Evolutionary conservation across 1,140 invertebrate species (phyloP).

Genomic region (Lethocerus indicus): DNA sequence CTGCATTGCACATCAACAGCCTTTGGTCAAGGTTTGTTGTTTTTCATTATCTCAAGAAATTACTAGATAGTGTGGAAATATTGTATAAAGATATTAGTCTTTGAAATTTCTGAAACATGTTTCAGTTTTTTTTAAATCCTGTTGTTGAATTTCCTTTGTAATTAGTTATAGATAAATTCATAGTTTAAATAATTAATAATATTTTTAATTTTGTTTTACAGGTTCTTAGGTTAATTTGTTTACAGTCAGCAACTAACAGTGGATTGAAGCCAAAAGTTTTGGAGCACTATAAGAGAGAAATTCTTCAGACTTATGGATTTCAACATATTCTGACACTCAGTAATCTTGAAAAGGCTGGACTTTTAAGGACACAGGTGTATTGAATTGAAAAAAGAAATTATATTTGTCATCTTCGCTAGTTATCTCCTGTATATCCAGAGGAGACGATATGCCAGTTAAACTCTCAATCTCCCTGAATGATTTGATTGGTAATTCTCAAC

Average conservation of each 20-base stretch:
- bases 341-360: slow-evolving; percentile 74
- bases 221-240: slow-evolving; percentile 71
- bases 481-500: background rate
- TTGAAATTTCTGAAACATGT: too few species aligned
- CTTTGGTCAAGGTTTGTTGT: slow-evolving; percentile 45
- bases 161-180: background rate
- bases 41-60: background rate
- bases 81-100: background rate
- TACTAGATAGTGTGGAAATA: background rate
- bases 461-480: background rate
- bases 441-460: background rate
- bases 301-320: slow-evolving; percentile 82
- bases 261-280: slow-evolving; percentile 80
- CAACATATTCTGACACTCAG: slow-evolving; percentile 66
- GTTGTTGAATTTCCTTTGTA: background rate
- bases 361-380: slow-evolving; percentile 48
- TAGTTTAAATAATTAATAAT: background rate
- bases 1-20: slow-evolving; percentile 66
- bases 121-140: background rate
- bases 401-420: too few species aligned
- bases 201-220: slow-evolving; percentile 18
- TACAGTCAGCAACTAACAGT: slow-evolving; percentile 73
- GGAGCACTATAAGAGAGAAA: slow-evolving; percentile 84
- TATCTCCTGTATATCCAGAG: background rate
- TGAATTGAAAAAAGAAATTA: background rate